Evolutionary conservation across 2,888 invertebrate species (phyloP), one percentile per base, ranked within the genome.

Genomic region (Zootermopsis nevadensis): DNA sequence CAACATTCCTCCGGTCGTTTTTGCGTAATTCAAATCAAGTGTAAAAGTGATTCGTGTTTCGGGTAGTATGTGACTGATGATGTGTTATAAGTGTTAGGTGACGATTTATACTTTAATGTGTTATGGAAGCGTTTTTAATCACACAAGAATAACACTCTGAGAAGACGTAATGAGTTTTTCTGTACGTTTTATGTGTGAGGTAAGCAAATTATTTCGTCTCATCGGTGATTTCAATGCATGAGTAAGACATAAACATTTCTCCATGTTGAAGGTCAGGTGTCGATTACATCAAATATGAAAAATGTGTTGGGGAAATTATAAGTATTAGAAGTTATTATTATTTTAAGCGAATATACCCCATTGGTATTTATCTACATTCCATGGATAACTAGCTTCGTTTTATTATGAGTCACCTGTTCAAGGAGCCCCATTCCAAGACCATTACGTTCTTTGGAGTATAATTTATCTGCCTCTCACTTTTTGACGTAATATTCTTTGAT

Each of bases 21-120:
- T 60, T 7, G 15, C 6, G 60, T 60, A 27, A 60, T 60, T 27
- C 27, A 27, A 27, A 60, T 4, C 60, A 27, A n/a, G 60, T 60
- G 27, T 60, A 60, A 48, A 48, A 60, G n/a, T 60, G 60, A 60
- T 60, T 60, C n/a, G n/a, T 60, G 60, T 60, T 8, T 60, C n/a
- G 2, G 27, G n/a, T n/a, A 24, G n/a, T 60, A 60, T 27, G 60
- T 60, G 27, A 60, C n/a, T 8, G 27, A n/a, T 60, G 60, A n/a
- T n/a, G 60, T n/a, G 27, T 60, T 60, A 7, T 60, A 27, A 27
- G 60, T 60, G 24, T 60, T 27, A 27, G 60, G 48, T 48, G 48
- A 12, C 48, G 15, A 12, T 12, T 48, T 48, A 48, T 8, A 48
- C 10, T 48, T 8, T 15, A 48, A 12, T 12, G 48, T 60, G 60